These are phyloP conservation scores for Platyrinchus mystaceus DNA, from an alignment of 2,797 vertebrate species.

Conservation along the genomic window DNA sequence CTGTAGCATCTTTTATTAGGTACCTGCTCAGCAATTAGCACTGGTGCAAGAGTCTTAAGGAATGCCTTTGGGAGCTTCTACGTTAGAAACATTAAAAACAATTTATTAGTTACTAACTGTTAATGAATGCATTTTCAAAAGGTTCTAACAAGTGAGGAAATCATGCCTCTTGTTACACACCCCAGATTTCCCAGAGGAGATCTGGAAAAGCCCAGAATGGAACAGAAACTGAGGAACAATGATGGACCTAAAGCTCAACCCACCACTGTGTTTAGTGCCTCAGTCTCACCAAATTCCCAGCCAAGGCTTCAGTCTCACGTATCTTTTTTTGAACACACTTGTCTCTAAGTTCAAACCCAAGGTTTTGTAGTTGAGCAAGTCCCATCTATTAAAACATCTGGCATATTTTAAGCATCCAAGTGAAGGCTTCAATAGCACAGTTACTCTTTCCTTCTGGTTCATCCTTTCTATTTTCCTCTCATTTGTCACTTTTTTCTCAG, in stretches of 20 bases:
- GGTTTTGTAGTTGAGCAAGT: background rate
- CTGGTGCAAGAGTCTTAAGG: background rate
- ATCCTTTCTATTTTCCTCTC: background rate
- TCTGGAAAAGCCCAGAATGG: background rate
- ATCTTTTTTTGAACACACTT: background rate
- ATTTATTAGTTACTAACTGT: background rate
- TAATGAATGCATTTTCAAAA: background rate
- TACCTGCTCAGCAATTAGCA: background rate
- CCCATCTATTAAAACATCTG: background rate
- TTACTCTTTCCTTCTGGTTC: background rate
- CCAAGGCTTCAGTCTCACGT: background rate
- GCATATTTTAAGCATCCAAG: background rate
- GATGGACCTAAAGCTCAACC: background rate
- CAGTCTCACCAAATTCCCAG: background rate
- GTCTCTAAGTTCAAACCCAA: background rate
- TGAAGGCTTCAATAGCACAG: background rate
- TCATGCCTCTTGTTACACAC: background rate
- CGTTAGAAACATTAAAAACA: background rate
- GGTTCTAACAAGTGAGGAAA: background rate
- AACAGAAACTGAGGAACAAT: background rate
- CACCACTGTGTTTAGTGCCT: too few relatives aligned
- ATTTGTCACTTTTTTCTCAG: background rate
- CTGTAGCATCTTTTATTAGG: background rate
- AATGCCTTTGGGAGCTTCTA: background rate
- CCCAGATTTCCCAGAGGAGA: background rate